Conservation (phyloP, 2,797 vertebrate genomes). For the Oreochromis grahami region DNA sequence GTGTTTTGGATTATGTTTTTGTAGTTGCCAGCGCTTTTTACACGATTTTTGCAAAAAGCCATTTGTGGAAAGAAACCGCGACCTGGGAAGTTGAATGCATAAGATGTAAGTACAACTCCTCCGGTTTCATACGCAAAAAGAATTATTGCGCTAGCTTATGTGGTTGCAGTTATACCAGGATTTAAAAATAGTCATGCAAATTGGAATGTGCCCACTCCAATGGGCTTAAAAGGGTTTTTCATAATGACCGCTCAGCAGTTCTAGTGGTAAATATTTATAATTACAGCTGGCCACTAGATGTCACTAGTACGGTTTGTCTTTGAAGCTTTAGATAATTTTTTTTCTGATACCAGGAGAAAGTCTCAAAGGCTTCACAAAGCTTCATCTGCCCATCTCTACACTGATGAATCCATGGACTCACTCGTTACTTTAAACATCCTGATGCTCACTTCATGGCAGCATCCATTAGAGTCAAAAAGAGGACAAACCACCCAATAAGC, state of each 20-base stretch:
- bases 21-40: not conserved
- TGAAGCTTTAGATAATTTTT: rapidly evolving
- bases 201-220: not conserved
- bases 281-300: not conserved
- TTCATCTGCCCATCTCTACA: not conserved
- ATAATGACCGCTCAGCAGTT: rapidly evolving
- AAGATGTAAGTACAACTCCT: not conserved
- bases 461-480: not conserved
- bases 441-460: not conserved
- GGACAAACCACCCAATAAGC: not conserved
- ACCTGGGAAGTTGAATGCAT: rapidly evolving
- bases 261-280: not conserved
- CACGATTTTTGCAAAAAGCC: not conserved
- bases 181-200: not conserved
- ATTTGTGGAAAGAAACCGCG: not conserved
- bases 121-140: not conserved
- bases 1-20: not conserved
- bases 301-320: not conserved
- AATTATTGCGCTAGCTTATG: not conserved
- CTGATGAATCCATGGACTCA: not conserved
- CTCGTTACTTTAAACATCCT: not conserved
- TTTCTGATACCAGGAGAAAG: not conserved
- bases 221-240: rapidly evolving
- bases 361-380: not conserved
- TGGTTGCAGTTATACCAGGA: not conserved